phyloP scores from a whole-genome alignment of 2,797 vertebrate genomes.

The Cynodonichthys magdalenae region DNA sequence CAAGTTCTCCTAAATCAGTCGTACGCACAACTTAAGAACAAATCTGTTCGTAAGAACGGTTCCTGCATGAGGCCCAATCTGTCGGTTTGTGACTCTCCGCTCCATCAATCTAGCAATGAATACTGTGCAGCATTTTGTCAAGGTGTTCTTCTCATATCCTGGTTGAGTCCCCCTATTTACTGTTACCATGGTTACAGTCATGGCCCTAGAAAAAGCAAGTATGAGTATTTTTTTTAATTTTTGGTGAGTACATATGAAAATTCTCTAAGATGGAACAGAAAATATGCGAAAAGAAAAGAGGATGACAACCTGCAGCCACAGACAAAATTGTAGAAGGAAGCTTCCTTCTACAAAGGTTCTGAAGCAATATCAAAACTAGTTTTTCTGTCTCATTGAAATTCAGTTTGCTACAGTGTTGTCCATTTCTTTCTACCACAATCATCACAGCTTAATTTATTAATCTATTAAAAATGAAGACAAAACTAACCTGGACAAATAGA shows the following conservation, averaged over 20 bases:
- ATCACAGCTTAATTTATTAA: conserved; percentile 61
- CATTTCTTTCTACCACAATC: conserved; percentile 45
- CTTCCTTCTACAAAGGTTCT: no score
- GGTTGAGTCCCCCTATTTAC: conserved; percentile 53
- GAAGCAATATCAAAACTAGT: conserved; percentile 40
- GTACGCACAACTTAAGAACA: no score
- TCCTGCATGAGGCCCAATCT: no score
- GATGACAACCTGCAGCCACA: conserved; percentile 13
- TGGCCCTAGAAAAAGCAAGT: conserved; percentile 40
- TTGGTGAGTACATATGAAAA: conserved; percentile 19
- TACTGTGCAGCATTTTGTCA: conserved; percentile 40
- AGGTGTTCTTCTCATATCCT: conserved; percentile 43
- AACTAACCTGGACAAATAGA: conserved; percentile 49
- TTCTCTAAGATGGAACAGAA: conserved; percentile 28
- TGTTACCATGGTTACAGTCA: conserved; percentile 74
- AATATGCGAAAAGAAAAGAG: conserved; percentile 1
- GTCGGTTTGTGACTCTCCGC: conserved; percentile 3
- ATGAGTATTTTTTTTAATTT: conserved; percentile 45
- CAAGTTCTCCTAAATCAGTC: no score
- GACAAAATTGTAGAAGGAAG: conserved; percentile 21
- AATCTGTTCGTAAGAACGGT: no score
- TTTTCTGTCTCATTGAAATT: conserved; percentile 67
- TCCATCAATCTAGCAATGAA: no score
- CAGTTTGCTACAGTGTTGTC: conserved; percentile 61
- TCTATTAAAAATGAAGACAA: conserved; percentile 70